These are phyloP conservation scores for Papilio polyxenes DNA, from an alignment of 1,140 invertebrate species.

Conservation along the genomic window DNA sequence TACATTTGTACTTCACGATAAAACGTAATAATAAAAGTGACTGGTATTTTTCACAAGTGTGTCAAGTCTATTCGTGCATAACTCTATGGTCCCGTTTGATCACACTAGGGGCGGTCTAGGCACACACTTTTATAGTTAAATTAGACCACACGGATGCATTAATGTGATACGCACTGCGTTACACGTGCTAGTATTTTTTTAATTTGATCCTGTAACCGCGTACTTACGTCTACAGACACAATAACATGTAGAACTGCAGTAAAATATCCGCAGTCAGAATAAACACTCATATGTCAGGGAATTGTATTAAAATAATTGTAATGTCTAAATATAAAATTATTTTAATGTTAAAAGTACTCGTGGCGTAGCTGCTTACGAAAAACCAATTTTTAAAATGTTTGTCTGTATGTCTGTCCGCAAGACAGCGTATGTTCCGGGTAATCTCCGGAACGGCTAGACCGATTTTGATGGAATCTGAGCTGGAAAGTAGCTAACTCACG, in stretches of 20 bases:
- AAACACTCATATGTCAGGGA: not conserved
- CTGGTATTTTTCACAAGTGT: not conserved
- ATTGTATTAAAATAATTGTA: not conserved
- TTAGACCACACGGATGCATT: slow-evolving; percentile 65
- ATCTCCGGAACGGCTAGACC: too few species aligned
- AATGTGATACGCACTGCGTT: slow-evolving; percentile 49
- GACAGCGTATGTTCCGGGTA: too few species aligned
- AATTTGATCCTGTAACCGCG: slow-evolving; percentile 26
- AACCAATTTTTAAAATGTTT: too few species aligned
- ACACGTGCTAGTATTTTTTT: slow-evolving; percentile 28
- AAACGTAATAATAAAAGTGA: not conserved
- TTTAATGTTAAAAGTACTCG: too few species aligned
- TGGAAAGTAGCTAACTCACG: too few species aligned
- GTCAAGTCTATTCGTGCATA: slow-evolving; percentile 43
- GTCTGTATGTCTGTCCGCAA: too few species aligned
- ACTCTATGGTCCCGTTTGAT: slow-evolving; percentile 53
- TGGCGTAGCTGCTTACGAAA: too few species aligned
- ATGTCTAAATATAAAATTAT: too few species aligned
- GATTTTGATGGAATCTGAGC: too few species aligned
- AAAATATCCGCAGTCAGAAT: not conserved
- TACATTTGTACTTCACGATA: not conserved
- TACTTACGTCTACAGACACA: slow-evolving; percentile 9
- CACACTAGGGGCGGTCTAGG: slow-evolving; percentile 56
- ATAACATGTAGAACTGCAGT: slow-evolving; percentile 10
- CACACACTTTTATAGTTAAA: slow-evolving; percentile 65